Percentiles rank a stretch among this genome's conserved stretches.
phyloP scores from a whole-genome alignment of 2,113 vertebrate genomes.

The Eulacestoma nigropectus region DNA sequence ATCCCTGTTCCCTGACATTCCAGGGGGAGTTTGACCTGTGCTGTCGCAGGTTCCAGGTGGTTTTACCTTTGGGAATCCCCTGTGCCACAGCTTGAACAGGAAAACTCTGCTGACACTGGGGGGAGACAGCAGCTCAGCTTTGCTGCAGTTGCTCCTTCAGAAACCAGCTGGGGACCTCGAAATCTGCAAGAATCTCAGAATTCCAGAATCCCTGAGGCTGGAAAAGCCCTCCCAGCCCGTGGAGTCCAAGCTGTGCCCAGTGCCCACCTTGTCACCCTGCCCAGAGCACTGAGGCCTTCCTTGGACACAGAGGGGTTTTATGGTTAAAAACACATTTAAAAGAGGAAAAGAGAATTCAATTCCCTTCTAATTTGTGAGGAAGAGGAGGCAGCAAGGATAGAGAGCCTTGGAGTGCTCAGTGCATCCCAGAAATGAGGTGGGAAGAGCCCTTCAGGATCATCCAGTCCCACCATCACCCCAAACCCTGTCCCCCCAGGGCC shows the following conservation, averaged over 20 bases:
- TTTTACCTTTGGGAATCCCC: not conserved
- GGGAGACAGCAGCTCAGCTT: constrained; percentile 51
- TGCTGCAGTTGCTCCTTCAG: not conserved
- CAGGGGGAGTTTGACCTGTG: not conserved
- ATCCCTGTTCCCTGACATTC: not conserved
- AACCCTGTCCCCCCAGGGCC: not conserved
- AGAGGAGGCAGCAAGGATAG: not conserved
- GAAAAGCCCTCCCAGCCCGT: not conserved
- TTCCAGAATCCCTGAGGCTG: not conserved
- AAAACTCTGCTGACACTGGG: constrained; percentile 17
- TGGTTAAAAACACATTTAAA: not conserved
- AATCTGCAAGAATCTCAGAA: not conserved
- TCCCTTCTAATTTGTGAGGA: not conserved
- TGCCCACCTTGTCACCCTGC: not conserved
- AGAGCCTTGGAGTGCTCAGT: not conserved
- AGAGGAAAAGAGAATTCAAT: not conserved
- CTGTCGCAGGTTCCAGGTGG: not conserved
- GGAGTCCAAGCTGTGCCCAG: rapidly evolving
- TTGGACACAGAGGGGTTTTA: not conserved
- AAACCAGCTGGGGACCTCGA: not conserved
- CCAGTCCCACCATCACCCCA: not conserved
- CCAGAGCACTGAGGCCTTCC: not conserved
- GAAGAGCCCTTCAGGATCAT: not conserved
- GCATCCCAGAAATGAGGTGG: not conserved
- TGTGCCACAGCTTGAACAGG: not conserved